Evolutionary conservation across 2,888 invertebrate genomes (phyloP).

Genomic region (Biston betularia): DNA sequence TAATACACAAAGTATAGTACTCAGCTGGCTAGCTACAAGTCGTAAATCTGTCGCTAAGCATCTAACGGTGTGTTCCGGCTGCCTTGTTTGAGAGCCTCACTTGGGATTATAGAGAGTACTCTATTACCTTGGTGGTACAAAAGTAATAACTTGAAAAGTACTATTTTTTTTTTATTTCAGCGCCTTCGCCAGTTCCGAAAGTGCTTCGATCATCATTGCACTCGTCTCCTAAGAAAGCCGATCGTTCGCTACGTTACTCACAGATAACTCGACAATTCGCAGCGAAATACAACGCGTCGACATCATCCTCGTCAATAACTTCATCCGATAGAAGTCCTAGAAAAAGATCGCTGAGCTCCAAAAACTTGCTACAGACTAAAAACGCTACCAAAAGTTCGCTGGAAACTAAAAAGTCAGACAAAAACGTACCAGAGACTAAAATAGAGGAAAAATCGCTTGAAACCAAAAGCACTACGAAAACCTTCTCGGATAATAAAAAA

Average conservation of each 20-base stretch:
- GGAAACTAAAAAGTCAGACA: background rate
- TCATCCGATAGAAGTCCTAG: background rate
- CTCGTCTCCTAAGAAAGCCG: background rate
- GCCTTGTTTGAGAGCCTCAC: too few species aligned
- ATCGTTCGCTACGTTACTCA: background rate
- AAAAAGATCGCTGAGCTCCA: background rate
- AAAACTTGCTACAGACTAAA: background rate
- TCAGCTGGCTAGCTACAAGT: too few species aligned
- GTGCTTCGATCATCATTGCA: background rate
- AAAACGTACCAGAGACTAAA: background rate
- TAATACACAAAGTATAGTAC: too few species aligned
- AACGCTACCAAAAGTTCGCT: background rate
- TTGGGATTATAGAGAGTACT: too few species aligned
- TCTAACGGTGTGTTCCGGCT: too few species aligned
- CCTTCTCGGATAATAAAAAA: background rate
- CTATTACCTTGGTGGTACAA: too few species aligned
- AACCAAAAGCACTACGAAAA: background rate
- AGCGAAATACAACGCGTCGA: background rate
- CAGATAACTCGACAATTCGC: constrained; percentile 10
- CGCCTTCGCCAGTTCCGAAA: background rate
- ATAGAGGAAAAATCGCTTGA: background rate
- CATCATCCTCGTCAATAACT: background rate
- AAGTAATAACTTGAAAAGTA: background rate
- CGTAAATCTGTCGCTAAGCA: too few species aligned
- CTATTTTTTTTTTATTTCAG: background rate